A percentile compares a stretch with the other conserved stretches of the same genome.
phyloP scores from a whole-genome alignment of 2,797 vertebrate genomes.

The Enteromius unitaeniatus region DNA sequence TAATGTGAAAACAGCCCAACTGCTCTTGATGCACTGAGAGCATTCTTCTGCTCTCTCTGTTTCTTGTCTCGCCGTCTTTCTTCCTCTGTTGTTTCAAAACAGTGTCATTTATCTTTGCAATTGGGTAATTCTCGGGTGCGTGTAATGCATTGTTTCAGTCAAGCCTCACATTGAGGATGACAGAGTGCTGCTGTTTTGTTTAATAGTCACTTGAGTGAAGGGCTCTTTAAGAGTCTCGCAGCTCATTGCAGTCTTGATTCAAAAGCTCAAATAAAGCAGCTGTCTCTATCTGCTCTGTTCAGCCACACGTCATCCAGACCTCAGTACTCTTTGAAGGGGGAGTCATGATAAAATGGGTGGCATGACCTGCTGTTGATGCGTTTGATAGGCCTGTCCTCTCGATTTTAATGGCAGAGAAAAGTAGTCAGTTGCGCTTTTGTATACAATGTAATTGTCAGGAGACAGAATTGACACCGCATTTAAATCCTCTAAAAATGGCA shows the following conservation, averaged over 20 bases:
- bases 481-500: not conserved
- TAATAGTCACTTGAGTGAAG: conserved; percentile 48
- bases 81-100: conserved; percentile 48
- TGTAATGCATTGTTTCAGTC: conserved; percentile 10
- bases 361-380: not conserved
- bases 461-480: not conserved
- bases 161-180: not conserved
- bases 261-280: not conserved
- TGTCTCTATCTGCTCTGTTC: not conserved
- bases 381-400: conserved; percentile 31
- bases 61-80: conserved; percentile 52
- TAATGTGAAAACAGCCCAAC: not conserved
- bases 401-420: conserved; percentile 19
- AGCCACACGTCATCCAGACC: not conserved
- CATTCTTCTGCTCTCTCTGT: conserved; percentile 58
- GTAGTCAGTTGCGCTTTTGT: not conserved
- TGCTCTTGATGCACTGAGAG: conserved; percentile 36
- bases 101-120: conserved; percentile 56
- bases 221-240: conserved; percentile 28
- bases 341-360: not conserved
- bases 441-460: not conserved
- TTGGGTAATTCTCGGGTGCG: not conserved
- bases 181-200: conserved; percentile 30
- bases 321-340: not conserved
- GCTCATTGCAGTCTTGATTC: not conserved